A percentile compares a stretch with the other conserved stretches of the same genome.
Conservation (phyloP, 2,113 vertebrate species). For the Saccopteryx leptura region DNA sequence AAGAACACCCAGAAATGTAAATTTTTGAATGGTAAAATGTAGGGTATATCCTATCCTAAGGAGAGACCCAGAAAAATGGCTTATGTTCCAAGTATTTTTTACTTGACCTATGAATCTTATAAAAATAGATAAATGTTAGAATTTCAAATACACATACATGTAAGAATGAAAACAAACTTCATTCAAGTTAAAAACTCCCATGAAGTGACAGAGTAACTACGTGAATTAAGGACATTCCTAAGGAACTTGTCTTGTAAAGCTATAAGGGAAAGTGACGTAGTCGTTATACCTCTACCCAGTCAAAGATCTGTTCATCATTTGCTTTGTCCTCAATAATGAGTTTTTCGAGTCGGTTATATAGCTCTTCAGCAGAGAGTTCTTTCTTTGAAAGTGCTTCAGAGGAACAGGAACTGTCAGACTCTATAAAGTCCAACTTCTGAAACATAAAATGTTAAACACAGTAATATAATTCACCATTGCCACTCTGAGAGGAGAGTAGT, state of each 20-base stretch:
- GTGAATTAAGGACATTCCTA: neutral
- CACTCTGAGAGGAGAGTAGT: neutral
- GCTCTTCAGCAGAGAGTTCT: constrained; percentile 93
- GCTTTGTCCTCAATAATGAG: constrained; percentile 97
- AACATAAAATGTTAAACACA: constrained; percentile 74
- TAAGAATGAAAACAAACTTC: neutral
- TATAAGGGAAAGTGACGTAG: constrained; percentile 42
- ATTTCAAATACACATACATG: neutral
- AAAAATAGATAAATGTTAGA: constrained; percentile 14
- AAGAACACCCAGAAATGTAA: neutral
- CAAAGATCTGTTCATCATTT: constrained; percentile 98
- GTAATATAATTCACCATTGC: neutral
- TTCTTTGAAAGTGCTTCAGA: constrained; percentile 91
- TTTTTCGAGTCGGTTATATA: constrained; percentile 94
- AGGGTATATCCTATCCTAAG: neutral
- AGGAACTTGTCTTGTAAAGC: neutral
- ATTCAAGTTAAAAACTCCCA: neutral
- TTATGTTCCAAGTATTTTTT: constrained; percentile 48
- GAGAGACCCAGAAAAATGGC: neutral
- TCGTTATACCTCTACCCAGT: constrained; percentile 97
- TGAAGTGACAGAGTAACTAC: neutral
- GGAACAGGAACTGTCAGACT: constrained; percentile 91
- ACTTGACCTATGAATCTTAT: constrained; percentile 13
- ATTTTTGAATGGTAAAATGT: constrained; percentile 25
- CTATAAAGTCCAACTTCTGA: constrained; percentile 96